Conservation (phyloP, 2,797 vertebrate species). For the Huso huso region DNA sequence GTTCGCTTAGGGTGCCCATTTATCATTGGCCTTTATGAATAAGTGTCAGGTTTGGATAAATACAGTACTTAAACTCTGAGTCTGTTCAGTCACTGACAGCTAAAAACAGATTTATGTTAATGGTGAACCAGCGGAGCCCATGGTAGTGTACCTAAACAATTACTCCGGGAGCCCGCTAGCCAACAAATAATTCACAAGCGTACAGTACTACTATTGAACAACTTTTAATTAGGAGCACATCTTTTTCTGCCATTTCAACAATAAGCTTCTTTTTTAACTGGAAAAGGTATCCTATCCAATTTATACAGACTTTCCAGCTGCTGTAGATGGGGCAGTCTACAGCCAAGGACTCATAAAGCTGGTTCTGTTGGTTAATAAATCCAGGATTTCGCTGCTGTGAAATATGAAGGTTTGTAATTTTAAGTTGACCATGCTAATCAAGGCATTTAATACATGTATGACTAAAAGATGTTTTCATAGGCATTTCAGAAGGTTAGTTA, state of each 20-base stretch:
- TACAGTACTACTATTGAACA: conserved; percentile 55
- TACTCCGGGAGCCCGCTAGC: conserved; percentile 51
- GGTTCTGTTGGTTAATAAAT: conserved; percentile 46
- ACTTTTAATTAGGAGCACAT: conserved; percentile 46
- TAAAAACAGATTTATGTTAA: conserved; percentile 56
- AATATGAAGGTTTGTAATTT: conserved; percentile 12
- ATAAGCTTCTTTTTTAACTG: conserved; percentile 54
- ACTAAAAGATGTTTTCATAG: conserved; percentile 1
- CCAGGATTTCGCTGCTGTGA: conserved; percentile 37
- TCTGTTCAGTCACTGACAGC: conserved; percentile 39
- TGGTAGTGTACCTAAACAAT: conserved; percentile 17
- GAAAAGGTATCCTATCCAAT: conserved; percentile 53
- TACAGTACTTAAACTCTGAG: too few species aligned
- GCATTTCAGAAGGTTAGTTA: conserved; percentile 1
- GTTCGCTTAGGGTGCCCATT: too few species aligned
- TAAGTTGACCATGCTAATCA: conserved; percentile 15
- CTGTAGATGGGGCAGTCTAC: conserved; percentile 51
- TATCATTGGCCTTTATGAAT: too few species aligned
- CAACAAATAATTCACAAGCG: conserved; percentile 60
- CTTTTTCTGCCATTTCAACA: conserved; percentile 59
- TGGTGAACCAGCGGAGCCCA: not conserved
- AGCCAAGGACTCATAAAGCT: conserved; percentile 57
- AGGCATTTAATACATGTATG: not conserved
- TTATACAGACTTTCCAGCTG: conserved; percentile 67
- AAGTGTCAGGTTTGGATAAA: too few species aligned